These are phyloP conservation scores for Corythornis cristatus DNA, from an alignment of 2,113 vertebrate species.

Conservation along the genomic window DNA sequence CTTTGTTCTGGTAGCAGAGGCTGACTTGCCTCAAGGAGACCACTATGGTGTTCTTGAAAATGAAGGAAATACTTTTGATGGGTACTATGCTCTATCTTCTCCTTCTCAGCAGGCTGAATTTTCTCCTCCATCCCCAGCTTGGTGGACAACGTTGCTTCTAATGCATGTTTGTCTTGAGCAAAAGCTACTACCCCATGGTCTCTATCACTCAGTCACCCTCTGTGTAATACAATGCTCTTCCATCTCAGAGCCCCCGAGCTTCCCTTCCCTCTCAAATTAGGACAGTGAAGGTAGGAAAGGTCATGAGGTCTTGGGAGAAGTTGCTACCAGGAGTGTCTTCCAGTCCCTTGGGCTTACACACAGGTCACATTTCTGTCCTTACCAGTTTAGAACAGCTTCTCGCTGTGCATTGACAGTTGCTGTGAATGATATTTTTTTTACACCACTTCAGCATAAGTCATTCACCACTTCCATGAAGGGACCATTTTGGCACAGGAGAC, in stretches of 20 bases:
- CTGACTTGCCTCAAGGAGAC: background rate
- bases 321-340: background rate
- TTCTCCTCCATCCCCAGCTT: background rate
- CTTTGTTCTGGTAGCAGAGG: background rate
- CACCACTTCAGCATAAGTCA: accelerated
- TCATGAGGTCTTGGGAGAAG: background rate
- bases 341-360: background rate
- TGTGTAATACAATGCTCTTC: accelerated
- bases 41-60: background rate
- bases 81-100: background rate
- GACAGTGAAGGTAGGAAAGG: background rate
- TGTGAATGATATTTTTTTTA: background rate
- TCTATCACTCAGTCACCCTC: background rate
- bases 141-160: background rate
- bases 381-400: background rate
- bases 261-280: background rate
- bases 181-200: accelerated
- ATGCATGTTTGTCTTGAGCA: background rate
- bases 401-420: background rate
- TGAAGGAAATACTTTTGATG: background rate
- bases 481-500: background rate
- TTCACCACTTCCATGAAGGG: background rate
- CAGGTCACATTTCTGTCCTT: background rate
- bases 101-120: background rate
- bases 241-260: background rate